Base-by-base conservation (phyloP, 2,797 vertebrate species). In the Microhierax caerulescens region DNA sequence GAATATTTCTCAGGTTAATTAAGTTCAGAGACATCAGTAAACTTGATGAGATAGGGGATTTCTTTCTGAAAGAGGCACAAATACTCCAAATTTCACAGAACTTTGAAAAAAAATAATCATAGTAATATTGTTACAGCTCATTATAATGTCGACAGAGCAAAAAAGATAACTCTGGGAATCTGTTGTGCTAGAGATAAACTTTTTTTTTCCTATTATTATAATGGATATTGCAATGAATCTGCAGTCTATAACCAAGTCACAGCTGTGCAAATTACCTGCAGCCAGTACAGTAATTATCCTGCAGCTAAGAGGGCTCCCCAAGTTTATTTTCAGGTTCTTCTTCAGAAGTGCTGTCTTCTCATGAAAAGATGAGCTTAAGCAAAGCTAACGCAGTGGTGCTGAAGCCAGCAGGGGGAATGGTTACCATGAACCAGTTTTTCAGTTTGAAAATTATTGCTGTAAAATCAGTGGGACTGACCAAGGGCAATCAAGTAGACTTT, bases 101-200 rank as follows among this genome's bases (percentile, higher is more conserved):
- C 25, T 73, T n/a, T 76, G 32, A 51, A 75, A 48, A 84, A 39
- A 21, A 0, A 0, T 3, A 5, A 65, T 24, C 6, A 57, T 2
- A 80, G 3, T 25, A 28, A 17, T 64, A 63, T n/a, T 54, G 30
- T 11, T 67, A 2, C 73, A 63, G 28, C 7, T 90, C 53, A 34
- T 65, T 64, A 25, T 53, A 45, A 76, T 17, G 8, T 28, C 14
- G 23, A 59, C 11, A 54, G 18, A 78, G 27, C 9, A 45, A 50
- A 80, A 91, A 79, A 77, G 59, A n/a, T 17, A 32, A 53, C 32
- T 59, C 36, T 53, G 17, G 11, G 21, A 69, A 32, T 41, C 21
- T 13, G 23, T 23, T 72, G 7, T 53, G 36, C 23, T 68, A 47
- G 17, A 88, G 15, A 63, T 30, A 78, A 56, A 37, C 1, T 41